A percentile compares a stretch with the other conserved stretches of the same genome.
These are phyloP conservation scores for Zygaena filipendulae DNA, from an alignment of 2,888 invertebrate species.

Conservation along the genomic window DNA sequence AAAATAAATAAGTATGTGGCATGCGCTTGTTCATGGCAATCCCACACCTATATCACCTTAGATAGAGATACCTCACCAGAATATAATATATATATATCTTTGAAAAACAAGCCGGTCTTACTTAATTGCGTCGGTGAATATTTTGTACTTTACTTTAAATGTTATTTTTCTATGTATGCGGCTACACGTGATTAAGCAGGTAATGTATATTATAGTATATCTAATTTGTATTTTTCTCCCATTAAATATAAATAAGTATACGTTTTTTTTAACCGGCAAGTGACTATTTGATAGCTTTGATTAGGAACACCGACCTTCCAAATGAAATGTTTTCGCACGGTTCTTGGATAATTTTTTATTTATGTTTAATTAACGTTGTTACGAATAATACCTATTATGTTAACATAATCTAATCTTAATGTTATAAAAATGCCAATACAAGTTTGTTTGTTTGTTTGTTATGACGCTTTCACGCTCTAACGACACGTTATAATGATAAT, in stretches of 20 bases:
- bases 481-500: no score
- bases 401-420: no score
- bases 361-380: constrained; percentile 12
- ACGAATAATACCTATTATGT: no score
- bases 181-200: no score
- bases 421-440: no score
- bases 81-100: constrained; percentile 41
- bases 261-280: constrained; percentile 19
- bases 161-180: constrained; percentile 12
- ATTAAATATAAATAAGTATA: no score
- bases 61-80: no score
- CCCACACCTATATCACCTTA: constrained; percentile 56
- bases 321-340: constrained; percentile 1
- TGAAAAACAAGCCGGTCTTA: constrained; percentile 37
- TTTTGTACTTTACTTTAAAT: constrained; percentile 16
- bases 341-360: no score
- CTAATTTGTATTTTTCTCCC: constrained; percentile 22
- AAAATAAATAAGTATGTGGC: constrained; percentile 60
- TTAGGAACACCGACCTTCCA: no score
- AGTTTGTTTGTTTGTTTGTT: no score
- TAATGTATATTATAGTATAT: constrained; percentile 8
- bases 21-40: constrained; percentile 55
- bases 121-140: constrained; percentile 41
- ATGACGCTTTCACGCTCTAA: no score
- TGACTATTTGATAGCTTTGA: constrained; percentile 25